Evolutionary conservation across 2,113 vertebrate species (phyloP).

Genomic region (Dipodomys spectabilis): DNA sequence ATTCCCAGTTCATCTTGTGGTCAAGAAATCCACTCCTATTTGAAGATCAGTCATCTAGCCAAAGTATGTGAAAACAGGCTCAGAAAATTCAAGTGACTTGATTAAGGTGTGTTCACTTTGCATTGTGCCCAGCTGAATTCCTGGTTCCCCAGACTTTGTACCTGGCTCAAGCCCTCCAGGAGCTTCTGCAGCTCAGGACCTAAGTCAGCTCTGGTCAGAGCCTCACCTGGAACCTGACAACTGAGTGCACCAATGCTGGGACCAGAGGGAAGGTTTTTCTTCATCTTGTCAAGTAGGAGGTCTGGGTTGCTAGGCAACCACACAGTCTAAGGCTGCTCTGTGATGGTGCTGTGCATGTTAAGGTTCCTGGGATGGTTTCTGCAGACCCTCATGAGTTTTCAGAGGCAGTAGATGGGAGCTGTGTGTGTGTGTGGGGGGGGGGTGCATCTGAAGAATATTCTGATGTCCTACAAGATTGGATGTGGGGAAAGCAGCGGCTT

Average conservation of each 20-base stretch:
- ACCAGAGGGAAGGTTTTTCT: not conserved
- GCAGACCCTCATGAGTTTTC: not conserved
- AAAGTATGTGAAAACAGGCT: not conserved
- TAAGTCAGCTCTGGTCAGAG: not conserved
- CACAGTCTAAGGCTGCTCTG: conserved; percentile 28
- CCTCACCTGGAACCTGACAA: conserved; percentile 2
- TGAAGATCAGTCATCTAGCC: not conserved
- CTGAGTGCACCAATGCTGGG: not conserved
- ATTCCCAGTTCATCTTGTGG: not conserved
- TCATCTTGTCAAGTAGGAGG: conserved; percentile 48
- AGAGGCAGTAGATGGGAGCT: not conserved
- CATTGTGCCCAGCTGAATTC: not conserved
- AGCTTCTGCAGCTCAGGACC: not conserved
- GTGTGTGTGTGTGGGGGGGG: no score
- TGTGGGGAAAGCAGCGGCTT: not conserved
- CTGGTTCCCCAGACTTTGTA: not conserved
- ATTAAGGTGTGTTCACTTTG: not conserved
- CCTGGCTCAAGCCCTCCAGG: not conserved
- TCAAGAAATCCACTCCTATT: not conserved
- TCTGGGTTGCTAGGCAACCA: conserved; percentile 81
- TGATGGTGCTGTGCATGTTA: conserved; percentile 30
- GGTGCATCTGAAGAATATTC: not conserved
- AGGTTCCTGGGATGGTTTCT: not conserved
- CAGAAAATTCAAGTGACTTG: not conserved
- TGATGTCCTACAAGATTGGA: not conserved